phyloP scores from a whole-genome alignment of 2,113 vertebrate species.

The Grallaria varia region DNA sequence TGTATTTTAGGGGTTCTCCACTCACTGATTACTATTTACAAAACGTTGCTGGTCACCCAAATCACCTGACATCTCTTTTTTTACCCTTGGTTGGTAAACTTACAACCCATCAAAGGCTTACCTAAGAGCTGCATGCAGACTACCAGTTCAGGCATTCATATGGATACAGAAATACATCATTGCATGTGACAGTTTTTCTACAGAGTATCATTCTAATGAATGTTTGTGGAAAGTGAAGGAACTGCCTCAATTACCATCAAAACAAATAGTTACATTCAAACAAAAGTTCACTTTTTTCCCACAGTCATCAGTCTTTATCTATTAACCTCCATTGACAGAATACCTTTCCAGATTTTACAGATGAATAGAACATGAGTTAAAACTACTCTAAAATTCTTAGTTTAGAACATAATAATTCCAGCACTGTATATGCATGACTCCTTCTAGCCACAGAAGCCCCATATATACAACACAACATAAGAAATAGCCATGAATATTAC shows the following conservation, averaged over 20 bases:
- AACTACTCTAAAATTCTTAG: background rate
- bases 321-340: slow-evolving; percentile 31
- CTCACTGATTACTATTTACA: background rate
- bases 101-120: background rate
- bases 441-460: background rate
- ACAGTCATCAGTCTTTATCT: slow-evolving; percentile 16
- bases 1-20: background rate
- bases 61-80: background rate
- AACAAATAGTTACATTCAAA: slow-evolving; percentile 50
- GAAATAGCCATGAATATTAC: background rate
- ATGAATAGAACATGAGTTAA: slow-evolving; percentile 22
- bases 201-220: slow-evolving; percentile 58
- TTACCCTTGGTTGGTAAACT: background rate
- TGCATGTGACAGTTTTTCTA: slow-evolving; percentile 12
- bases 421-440: background rate
- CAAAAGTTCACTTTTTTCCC: slow-evolving; percentile 6
- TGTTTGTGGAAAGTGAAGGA: slow-evolving; percentile 54
- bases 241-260: slow-evolving; percentile 59
- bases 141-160: slow-evolving; percentile 19
- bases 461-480: background rate
- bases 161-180: slow-evolving; percentile 20
- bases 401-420: background rate
- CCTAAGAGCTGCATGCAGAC: background rate
- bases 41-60: background rate
- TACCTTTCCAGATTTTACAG: slow-evolving; percentile 4